Conservation (phyloP, 2,888 invertebrate species). For the Rhyacophila evoluta region DNA sequence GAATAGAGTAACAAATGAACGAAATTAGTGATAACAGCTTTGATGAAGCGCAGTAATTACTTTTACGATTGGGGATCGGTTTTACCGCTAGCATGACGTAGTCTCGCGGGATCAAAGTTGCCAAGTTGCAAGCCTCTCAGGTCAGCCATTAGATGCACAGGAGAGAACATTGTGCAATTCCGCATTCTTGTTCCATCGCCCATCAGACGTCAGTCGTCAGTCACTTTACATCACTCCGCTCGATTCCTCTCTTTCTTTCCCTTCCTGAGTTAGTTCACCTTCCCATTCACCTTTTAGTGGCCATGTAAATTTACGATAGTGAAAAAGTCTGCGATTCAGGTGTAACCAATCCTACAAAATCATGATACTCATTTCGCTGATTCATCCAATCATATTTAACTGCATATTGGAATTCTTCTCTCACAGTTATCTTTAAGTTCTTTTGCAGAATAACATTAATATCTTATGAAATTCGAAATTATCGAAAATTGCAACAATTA, state of each 20-base stretch:
- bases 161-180: conserved; percentile 9
- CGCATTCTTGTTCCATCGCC: conserved; percentile 18
- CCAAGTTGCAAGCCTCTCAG: background rate
- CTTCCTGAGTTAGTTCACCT: background rate
- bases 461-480: no score
- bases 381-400: no score
- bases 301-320: background rate
- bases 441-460: no score
- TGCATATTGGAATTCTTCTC: no score
- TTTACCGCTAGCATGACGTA: background rate
- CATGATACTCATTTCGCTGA: no score
- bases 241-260: background rate
- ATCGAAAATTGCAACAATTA: no score
- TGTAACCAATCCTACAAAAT: background rate
- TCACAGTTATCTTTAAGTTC: no score
- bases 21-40: no score
- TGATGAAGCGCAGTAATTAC: no score
- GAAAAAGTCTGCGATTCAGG: background rate
- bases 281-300: conserved; percentile 7
- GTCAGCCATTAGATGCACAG: conserved; percentile 12
- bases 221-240: background rate
- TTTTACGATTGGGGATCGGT: background rate
- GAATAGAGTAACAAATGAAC: no score
- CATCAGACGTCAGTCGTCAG: background rate
- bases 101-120: background rate